Evolutionary conservation across 1,140 invertebrate species (phyloP).

Genomic region (Monomorium pharaonis): DNA sequence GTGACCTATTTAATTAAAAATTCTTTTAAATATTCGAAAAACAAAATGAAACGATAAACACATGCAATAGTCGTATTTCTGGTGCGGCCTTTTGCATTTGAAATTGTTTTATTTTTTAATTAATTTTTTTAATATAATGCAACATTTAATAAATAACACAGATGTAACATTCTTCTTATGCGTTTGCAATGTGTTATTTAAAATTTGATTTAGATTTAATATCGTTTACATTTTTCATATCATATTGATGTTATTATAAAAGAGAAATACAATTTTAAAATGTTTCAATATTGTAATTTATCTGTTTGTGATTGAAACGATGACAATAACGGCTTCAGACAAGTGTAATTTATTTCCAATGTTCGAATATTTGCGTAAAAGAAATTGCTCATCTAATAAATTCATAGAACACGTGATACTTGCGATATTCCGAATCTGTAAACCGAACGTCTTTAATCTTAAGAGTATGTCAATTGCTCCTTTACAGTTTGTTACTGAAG

Average conservation of each 20-base stretch:
- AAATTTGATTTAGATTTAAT: neutral
- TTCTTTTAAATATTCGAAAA: neutral
- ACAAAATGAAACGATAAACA: neutral
- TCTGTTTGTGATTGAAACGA: neutral
- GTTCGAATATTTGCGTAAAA: neutral
- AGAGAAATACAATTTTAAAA: neutral
- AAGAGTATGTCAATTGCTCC: neutral
- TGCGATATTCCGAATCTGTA: neutral
- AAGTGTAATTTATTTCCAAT: neutral
- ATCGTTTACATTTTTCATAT: neutral
- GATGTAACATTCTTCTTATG: neutral
- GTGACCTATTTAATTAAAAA: neutral
- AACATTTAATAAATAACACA: neutral
- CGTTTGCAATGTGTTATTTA: neutral
- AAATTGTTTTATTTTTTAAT: neutral
- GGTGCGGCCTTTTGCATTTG: neutral
- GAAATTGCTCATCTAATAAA: neutral
- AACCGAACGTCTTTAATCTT: neutral
- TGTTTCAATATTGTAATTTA: neutral
- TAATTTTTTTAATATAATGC: neutral
- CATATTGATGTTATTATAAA: neutral
- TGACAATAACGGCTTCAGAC: neutral
- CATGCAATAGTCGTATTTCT: neutral
- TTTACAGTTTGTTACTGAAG: neutral
- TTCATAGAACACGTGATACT: neutral